These are phyloP conservation scores for Drosophila subpulchrella DNA, from an alignment of 1,140 invertebrate genomes.

Conservation along the genomic window DNA sequence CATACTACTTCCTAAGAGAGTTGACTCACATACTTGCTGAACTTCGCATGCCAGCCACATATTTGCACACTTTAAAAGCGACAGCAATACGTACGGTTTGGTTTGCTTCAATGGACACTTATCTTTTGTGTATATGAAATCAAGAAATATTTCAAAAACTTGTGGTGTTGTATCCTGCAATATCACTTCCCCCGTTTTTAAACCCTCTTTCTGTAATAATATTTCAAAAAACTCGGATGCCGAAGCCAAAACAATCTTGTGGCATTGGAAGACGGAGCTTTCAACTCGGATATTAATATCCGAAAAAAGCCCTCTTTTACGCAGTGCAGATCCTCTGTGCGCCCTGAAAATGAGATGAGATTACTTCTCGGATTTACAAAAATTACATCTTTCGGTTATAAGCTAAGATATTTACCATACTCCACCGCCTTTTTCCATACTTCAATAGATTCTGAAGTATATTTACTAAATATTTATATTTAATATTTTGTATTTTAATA, in stretches of 20 bases:
- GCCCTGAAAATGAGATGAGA: too few species aligned
- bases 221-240: slow-evolving; percentile 13
- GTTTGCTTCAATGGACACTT: rapidly evolving
- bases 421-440: too few species aligned
- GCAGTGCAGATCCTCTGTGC: not conserved
- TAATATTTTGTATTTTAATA: too few species aligned
- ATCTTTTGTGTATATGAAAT: slow-evolving; percentile 2
- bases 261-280: not conserved
- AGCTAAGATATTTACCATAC: too few species aligned
- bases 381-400: too few species aligned
- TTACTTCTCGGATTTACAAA: too few species aligned
- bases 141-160: not conserved
- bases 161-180: not conserved
- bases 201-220: slow-evolving; percentile 1
- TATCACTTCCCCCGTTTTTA: not conserved
- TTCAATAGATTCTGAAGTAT: too few species aligned
- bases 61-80: not conserved
- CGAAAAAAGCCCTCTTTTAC: not conserved
- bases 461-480: too few species aligned
- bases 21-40: not conserved
- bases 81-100: not conserved
- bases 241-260: slow-evolving; percentile 3
- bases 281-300: not conserved
- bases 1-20: not conserved
- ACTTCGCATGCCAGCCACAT: slow-evolving; percentile 3